Percentiles rank a stretch among this genome's conserved stretches.
phyloP scores from a whole-genome alignment of 2,797 vertebrate genomes.

The Chrosomus eos region DNA sequence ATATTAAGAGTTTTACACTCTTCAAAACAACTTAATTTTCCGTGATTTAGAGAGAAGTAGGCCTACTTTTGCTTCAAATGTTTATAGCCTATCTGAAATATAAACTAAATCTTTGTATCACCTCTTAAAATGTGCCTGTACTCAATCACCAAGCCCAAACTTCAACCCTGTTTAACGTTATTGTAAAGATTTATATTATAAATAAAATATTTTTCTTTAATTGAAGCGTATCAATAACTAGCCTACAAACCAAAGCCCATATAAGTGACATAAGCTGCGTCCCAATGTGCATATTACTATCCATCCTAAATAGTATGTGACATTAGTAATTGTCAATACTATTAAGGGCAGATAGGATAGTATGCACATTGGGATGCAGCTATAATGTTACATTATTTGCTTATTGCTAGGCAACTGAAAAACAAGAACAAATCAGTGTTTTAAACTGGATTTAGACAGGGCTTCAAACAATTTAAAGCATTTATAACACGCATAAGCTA shows the following conservation, averaged over 20 bases:
- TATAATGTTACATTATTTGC: not conserved
- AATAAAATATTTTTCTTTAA: not conserved
- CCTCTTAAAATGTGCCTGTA: not conserved
- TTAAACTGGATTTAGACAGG: not conserved
- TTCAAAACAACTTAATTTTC: not conserved
- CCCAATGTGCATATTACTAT: too few species aligned
- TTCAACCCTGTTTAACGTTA: not conserved
- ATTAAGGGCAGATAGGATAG: too few species aligned
- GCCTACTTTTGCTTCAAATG: not conserved
- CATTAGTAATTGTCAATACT: too few species aligned
- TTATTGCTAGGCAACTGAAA: not conserved
- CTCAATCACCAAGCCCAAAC: not conserved
- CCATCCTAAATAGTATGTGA: too few species aligned
- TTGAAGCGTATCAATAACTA: not conserved
- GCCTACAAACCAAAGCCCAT: not conserved
- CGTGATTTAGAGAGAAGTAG: not conserved
- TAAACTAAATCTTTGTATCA: not conserved
- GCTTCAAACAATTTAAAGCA: not conserved
- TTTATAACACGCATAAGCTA: not conserved
- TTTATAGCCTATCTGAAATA: not conserved
- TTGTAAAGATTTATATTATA: not conserved
- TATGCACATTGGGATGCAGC: too few species aligned
- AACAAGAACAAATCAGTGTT: not conserved
- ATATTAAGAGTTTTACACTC: constrained; percentile 7
- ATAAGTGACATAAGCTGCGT: too few species aligned